Evolutionary conservation across 2,797 vertebrate genomes (phyloP), one percentile per base, ranked within the genome.

Genomic region (Sciurus carolinensis): DNA sequence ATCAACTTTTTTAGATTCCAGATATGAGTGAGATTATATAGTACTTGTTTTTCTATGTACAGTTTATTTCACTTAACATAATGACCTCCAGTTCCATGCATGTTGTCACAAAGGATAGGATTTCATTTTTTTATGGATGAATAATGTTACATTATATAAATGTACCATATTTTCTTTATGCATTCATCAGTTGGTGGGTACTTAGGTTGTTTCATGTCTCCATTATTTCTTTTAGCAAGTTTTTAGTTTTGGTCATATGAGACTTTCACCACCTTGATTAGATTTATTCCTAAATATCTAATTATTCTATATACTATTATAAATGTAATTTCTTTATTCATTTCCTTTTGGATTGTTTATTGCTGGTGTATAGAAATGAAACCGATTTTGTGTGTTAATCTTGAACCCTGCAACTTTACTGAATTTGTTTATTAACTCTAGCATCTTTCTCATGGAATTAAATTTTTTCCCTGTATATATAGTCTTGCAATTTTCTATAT

Each of bases 281-380:
- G 62, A 77, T 85, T 97, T 90, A 84, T 76, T 84, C 36, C n/a
- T 47, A 85, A 83, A 50, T 94, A n/a, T 77, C 77, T 86, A 82
- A 54, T 94, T 96, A 26, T 90, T 92, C 94, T 81, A 88, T 54
- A 66, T 71, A 28, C 47, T 42, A 20, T 83, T 71, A 3, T 79
- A 91, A 86, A 86, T 91, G 83, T 11, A 82, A 91, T 93, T 91
- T 39, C n/a, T 92, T 94, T 85, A 39, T 90, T 81, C 50, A 54
- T 94, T 92, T 93, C 36, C 36, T 79, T 88, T 95, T 36, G 33
- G 30, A 10, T 85, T 94, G 76, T 88, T 88, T 50, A 75, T 86
- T 92, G n/a, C 50, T 94, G 14, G 73, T 52, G 11, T 90, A 67
- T 73, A 73, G 39, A 93, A 81, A 90, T 54, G 89, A 24, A 88